Evolutionary conservation across 2,888 invertebrate species (phyloP).

Genomic region (Coelinius sp.): DNA sequence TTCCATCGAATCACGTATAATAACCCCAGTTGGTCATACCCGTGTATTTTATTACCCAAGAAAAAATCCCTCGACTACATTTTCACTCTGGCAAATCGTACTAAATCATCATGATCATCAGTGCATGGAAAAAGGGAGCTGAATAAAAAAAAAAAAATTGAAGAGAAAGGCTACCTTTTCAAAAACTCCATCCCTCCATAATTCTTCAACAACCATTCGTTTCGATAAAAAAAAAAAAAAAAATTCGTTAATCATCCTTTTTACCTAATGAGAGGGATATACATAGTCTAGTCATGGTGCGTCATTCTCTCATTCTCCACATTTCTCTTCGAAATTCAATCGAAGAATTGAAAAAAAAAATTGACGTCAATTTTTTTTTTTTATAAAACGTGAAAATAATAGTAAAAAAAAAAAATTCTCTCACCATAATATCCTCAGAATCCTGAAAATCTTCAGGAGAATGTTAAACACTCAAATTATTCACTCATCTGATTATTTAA

Average conservation of each 20-base stretch:
- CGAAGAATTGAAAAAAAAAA: constrained; percentile 6
- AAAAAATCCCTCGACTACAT: constrained; percentile 40
- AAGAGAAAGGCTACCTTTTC: background rate
- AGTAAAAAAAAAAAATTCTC: constrained; percentile 2
- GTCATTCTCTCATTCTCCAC: no score
- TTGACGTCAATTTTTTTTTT: no score
- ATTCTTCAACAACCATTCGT: background rate
- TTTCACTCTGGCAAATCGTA: constrained; percentile 46
- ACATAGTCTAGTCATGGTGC: background rate
- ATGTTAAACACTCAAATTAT: background rate
- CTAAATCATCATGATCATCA: constrained; percentile 27
- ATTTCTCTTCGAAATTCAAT: constrained; percentile 3
- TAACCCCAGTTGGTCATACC: background rate
- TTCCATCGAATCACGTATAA: background rate
- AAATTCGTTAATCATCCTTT: constrained; percentile 33
- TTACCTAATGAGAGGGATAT: constrained; percentile 33
- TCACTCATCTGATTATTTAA: background rate
- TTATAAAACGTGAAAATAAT: background rate
- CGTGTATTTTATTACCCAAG: constrained; percentile 38
- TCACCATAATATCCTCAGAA: no score
- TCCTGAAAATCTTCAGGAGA: no score
- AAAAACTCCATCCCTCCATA: constrained; percentile 18
- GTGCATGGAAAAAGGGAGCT: constrained; percentile 36
- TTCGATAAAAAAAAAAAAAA: constrained; percentile 31
- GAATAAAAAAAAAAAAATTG: constrained; percentile 28